Percentiles rank a stretch among this genome's conserved stretches.
Conservation (phyloP, 2,888 invertebrate species). For the Auanema freiburgensis region DNA sequence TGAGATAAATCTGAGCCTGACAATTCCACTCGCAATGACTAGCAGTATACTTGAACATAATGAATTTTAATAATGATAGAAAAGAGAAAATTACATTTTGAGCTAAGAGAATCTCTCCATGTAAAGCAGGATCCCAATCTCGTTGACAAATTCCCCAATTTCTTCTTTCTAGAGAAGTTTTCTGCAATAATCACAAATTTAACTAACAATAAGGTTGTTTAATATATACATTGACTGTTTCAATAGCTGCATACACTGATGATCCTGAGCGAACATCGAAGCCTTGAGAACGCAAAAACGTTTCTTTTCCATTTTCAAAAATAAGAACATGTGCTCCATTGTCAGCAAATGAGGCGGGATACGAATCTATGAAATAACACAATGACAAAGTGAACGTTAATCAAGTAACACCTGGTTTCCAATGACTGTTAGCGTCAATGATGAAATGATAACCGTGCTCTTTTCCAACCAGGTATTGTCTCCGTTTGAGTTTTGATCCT, state of each 20-base stretch:
- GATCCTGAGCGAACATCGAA: conserved; percentile 37
- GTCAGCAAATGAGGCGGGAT: conserved; percentile 20
- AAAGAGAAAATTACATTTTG: conserved; percentile 17
- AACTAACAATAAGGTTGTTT: neutral
- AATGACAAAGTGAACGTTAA: neutral
- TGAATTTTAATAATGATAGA: neutral
- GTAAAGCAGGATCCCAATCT: conserved; percentile 23
- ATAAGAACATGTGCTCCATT: conserved; percentile 37
- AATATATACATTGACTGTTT: conserved; percentile 39
- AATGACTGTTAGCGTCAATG: conserved; percentile 26
- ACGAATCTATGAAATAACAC: neutral
- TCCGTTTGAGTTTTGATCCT: conserved; percentile 17
- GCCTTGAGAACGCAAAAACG: conserved; percentile 30
- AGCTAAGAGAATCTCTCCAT: conserved; percentile 17
- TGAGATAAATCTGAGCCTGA: conserved; percentile 19
- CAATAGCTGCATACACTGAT: conserved; percentile 36
- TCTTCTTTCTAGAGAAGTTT: conserved; percentile 35
- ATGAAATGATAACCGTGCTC: conserved; percentile 44
- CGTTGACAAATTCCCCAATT: conserved; percentile 50
- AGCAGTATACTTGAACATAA: conserved; percentile 37
- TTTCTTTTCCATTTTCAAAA: conserved; percentile 31
- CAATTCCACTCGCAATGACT: conserved; percentile 43
- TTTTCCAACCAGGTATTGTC: conserved; percentile 43
- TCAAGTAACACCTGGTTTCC: conserved; percentile 10
- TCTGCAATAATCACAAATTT: conserved; percentile 23